Base-by-base conservation (phyloP, 2,797 vertebrate species). In the Adelosebastes latens region DNA sequence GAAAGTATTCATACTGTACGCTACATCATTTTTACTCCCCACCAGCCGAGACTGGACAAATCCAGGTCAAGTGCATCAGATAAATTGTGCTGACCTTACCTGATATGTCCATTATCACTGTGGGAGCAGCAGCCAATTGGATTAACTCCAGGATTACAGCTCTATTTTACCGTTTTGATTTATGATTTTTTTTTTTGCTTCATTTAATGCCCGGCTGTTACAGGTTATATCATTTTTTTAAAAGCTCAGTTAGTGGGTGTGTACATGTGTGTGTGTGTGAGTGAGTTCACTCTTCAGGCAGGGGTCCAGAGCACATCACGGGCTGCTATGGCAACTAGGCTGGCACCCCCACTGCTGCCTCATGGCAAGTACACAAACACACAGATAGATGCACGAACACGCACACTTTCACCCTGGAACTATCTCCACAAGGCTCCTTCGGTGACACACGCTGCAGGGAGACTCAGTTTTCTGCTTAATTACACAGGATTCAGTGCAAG, bases 271-370 rank as follows among this genome's bases (percentile, higher is more conserved):
- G 72, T 79, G 39, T 58, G 42, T 56, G 72, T 79, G 60, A 58
- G 76, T 75, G 87, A 59, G 70, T 85, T 86, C 70, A 60, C 69
- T 79, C 87, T 60, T 86, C 82, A 81, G 88, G 88, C 93, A 81
- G 92, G 83, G 93, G 91, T 91, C 91, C 90, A 90, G 82, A 93
- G 85, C 84, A 90, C 84, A 88, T 92, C 85, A 60, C 65, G 11
- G 71, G 94, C 88, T 94, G 93, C 92, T 88, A 94, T 94, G 89
- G 91, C 90, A 94, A 94, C 93, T 29, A 80, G 86, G 80, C 89
- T 89, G 81, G 85, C 92, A 90, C 90, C 87, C 92, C 90, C 82
- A 85, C 83, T 68, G 88, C 81, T 88, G 80, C 82, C 85, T 91
- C 77, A 70, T 83, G 86, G 86, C 83, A 72, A 88, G 87, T 36